These are phyloP conservation scores for Oxyruncus cristatus DNA, from an alignment of 2,113 vertebrate species.

Conservation along the genomic window DNA sequence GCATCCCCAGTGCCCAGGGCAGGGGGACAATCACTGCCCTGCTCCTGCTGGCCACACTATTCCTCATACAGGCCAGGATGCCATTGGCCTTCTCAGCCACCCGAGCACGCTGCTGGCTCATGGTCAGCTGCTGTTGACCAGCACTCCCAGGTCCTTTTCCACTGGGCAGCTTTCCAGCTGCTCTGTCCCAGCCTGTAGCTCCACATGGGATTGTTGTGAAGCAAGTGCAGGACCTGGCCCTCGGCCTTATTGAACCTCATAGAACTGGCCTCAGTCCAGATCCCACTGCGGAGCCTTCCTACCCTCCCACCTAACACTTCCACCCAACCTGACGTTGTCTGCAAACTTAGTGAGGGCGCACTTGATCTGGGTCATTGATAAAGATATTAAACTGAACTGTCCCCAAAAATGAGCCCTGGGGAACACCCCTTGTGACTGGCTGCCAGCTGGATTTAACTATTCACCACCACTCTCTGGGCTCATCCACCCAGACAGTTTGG, in stretches of 20 bases:
- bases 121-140: not conserved
- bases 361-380: not conserved
- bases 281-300: not conserved
- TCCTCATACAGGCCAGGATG: not conserved
- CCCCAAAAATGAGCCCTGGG: not conserved
- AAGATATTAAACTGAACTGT: not conserved
- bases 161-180: not conserved
- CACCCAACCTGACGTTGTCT: not conserved
- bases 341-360: not conserved
- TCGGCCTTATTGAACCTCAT: not conserved
- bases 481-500: fast-evolving
- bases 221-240: not conserved
- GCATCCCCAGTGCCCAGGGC: not conserved
- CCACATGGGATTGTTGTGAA: not conserved
- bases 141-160: not conserved
- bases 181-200: not conserved
- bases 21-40: not conserved
- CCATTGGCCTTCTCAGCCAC: not conserved
- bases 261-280: not conserved
- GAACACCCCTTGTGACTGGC: not conserved
- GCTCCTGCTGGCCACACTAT: not conserved
- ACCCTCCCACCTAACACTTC: not conserved
- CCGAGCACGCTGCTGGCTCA: not conserved
- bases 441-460: not conserved
- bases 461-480: not conserved